Evolutionary conservation across 2,888 invertebrate genomes (phyloP).

Genomic region (Amphipyra tragopoginis): DNA sequence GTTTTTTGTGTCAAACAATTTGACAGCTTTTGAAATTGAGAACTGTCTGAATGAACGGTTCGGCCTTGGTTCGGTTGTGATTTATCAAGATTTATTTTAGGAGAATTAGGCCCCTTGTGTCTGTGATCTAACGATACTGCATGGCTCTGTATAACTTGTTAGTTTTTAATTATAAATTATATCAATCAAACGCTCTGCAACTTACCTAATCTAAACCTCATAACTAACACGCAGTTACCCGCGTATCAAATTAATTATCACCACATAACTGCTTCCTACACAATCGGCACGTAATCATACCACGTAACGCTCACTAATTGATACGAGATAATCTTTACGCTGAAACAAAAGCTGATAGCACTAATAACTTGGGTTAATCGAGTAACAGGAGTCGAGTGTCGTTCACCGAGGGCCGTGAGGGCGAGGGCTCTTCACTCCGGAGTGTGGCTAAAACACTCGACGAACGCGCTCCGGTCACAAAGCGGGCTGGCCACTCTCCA

Average conservation of each 20-base stretch:
- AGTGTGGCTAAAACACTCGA: conserved; percentile 63
- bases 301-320: conserved; percentile 42
- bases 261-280: conserved; percentile 43
- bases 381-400: conserved; percentile 63
- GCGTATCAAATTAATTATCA: conserved; percentile 51
- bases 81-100: too few relatives aligned
- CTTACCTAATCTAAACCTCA: conserved; percentile 33
- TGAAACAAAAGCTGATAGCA: conserved; percentile 52
- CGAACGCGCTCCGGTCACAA: conserved; percentile 49
- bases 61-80: too few relatives aligned
- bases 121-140: too few relatives aligned
- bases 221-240: conserved; percentile 35
- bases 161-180: conserved; percentile 1
- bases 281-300: conserved; percentile 46
- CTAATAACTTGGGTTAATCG: conserved; percentile 62
- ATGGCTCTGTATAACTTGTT: background rate
- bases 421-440: conserved; percentile 55
- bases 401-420: conserved; percentile 48
- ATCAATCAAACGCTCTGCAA: conserved; percentile 24
- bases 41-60: too few relatives aligned
- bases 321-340: conserved; percentile 47
- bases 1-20: too few relatives aligned
- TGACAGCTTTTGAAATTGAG: too few relatives aligned
- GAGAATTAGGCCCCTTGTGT: too few relatives aligned
- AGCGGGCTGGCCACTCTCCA: conserved; percentile 47